A percentile compares a stretch with the other conserved stretches of the same genome.
Conservation (phyloP, 2,888 invertebrate species). For the Eristalis tenax region DNA sequence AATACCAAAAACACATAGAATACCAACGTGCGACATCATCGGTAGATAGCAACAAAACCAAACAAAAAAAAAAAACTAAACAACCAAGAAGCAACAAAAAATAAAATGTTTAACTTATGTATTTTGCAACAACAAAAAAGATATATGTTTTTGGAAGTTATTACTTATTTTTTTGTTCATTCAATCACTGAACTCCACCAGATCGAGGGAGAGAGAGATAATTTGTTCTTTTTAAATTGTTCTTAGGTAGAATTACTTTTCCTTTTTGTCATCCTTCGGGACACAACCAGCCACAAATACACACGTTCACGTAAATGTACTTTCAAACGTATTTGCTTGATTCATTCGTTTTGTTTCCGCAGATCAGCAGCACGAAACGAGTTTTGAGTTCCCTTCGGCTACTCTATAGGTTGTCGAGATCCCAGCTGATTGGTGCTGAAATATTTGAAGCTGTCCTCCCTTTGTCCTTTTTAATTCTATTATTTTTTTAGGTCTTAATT, state of each 20-base stretch:
- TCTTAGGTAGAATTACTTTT: slow-evolving; percentile 26
- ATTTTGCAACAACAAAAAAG: slow-evolving; percentile 62
- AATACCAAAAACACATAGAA: slow-evolving; percentile 21
- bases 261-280: slow-evolving; percentile 26
- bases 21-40: slow-evolving; percentile 53
- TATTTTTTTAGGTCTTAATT: slow-evolving; percentile 5
- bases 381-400: not conserved
- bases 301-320: slow-evolving; percentile 40
- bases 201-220: slow-evolving; percentile 8
- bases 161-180: not conserved
- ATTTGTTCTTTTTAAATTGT: slow-evolving; percentile 24
- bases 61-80: slow-evolving; percentile 60
- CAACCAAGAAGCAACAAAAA: slow-evolving; percentile 65
- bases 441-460: too few species aligned
- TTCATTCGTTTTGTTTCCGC: not conserved
- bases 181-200: slow-evolving; percentile 42
- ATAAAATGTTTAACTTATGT: slow-evolving; percentile 70
- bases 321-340: slow-evolving; percentile 17
- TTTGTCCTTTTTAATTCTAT: slow-evolving; percentile 1
- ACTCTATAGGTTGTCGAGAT: slow-evolving; percentile 3
- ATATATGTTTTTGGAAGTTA: slow-evolving; percentile 19
- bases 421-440: too few species aligned
- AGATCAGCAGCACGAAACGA: not conserved
- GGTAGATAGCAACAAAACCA: slow-evolving; percentile 36
- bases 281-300: slow-evolving; percentile 51